Conservation (phyloP, 2,888 invertebrate species). For the Fissipunctia ypsillon region DNA sequence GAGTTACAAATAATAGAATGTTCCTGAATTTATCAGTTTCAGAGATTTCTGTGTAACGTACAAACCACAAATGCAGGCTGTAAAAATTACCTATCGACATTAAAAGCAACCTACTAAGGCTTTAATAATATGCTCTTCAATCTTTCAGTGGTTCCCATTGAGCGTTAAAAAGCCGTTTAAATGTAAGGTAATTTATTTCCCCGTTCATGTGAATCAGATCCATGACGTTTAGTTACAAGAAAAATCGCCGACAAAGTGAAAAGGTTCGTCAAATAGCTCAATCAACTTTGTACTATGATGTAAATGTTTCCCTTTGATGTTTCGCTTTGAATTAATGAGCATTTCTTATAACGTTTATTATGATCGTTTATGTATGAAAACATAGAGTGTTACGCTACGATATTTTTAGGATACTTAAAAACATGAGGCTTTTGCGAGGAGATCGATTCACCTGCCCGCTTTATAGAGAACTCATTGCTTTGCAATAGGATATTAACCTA, state of each 20-base stretch:
- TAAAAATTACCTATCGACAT: neutral
- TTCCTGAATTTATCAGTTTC: neutral
- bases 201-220: slow-evolving; percentile 30
- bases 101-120: no score
- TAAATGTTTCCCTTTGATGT: slow-evolving; percentile 53
- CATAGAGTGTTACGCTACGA: neutral
- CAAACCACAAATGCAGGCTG: neutral
- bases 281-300: slow-evolving; percentile 57
- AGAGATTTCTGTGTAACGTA: neutral
- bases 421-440: neutral
- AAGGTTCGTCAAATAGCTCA: slow-evolving; percentile 51
- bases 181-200: slow-evolving; percentile 46
- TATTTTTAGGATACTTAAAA: neutral
- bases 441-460: neutral
- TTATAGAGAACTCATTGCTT: neutral
- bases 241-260: slow-evolving; percentile 37
- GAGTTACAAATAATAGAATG: neutral
- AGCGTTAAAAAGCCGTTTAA: slow-evolving; percentile 16
- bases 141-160: neutral
- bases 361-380: slow-evolving; percentile 38
- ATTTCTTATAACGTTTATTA: slow-evolving; percentile 27
- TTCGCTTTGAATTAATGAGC: slow-evolving; percentile 57
- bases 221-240: slow-evolving; percentile 23
- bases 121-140: neutral
- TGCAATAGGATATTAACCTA: neutral